Evolutionary conservation across 1,140 invertebrate genomes (phyloP).

Genomic region (Trichonephila clavipes): DNA sequence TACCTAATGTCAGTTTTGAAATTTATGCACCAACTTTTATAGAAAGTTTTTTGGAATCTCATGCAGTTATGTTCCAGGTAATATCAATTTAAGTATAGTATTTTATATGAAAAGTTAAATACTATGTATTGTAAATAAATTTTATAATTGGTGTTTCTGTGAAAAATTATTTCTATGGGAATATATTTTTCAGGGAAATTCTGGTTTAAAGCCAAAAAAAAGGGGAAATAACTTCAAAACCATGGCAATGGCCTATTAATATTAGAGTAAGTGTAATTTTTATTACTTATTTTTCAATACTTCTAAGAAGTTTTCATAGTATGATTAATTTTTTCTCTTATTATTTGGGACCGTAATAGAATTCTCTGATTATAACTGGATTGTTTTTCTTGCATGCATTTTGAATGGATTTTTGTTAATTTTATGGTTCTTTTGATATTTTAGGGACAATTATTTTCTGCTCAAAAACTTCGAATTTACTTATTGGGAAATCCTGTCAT

Average conservation of each 20-base stretch:
- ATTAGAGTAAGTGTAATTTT: slow-evolving; percentile 86
- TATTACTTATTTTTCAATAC: no score
- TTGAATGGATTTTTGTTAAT: neutral
- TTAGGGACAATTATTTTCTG: slow-evolving; percentile 83
- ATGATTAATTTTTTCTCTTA: no score
- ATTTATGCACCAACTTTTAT: slow-evolving; percentile 95
- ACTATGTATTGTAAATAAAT: no score
- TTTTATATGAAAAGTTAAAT: no score
- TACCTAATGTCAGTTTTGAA: slow-evolving; percentile 95
- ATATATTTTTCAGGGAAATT: slow-evolving; percentile 89
- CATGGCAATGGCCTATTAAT: slow-evolving; percentile 99
- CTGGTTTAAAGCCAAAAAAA: slow-evolving; percentile 98
- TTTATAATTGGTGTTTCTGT: no score
- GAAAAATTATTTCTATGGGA: no score
- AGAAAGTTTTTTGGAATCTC: slow-evolving; percentile 94
- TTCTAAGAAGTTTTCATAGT: no score
- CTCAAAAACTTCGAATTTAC: slow-evolving; percentile 87
- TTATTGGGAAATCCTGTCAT: slow-evolving; percentile 96
- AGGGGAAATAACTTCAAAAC: slow-evolving; percentile 96
- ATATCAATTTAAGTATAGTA: neutral
- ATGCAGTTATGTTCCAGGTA: slow-evolving; percentile 94
- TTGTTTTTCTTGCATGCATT: neutral
- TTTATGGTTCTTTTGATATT: slow-evolving; percentile 14
- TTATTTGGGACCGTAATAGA: no score
- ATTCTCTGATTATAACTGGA: no score